Evolutionary conservation across 2,888 invertebrate genomes (phyloP).

Genomic region (Gryllus longicercus): DNA sequence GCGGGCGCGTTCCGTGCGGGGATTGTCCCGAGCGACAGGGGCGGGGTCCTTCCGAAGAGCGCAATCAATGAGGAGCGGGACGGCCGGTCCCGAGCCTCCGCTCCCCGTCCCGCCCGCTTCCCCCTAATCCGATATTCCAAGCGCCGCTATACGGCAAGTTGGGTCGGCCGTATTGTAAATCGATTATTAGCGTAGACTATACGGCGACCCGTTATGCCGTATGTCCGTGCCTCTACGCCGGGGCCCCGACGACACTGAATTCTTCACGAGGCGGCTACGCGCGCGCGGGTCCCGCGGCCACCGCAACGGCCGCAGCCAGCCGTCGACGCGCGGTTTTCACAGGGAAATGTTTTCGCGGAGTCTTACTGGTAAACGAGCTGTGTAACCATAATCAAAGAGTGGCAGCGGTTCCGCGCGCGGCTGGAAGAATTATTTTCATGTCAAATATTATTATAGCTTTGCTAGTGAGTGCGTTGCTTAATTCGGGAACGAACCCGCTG

Average conservation of each 20-base stretch:
- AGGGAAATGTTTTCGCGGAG: background rate
- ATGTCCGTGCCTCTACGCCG: background rate
- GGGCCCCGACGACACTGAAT: too few species aligned
- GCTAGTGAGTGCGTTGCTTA: background rate
- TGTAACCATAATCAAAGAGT: background rate
- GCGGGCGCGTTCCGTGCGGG: too few species aligned
- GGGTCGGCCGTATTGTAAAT: background rate
- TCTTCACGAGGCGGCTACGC: too few species aligned
- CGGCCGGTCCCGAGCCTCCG: background rate
- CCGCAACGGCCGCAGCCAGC: background rate
- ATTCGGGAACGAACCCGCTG: background rate
- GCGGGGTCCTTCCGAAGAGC: background rate
- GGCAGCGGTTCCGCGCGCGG: background rate
- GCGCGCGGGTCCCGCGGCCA: too few species aligned
- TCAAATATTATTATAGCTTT: background rate
- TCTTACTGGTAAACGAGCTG: background rate
- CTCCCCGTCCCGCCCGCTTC: background rate
- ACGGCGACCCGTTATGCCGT: background rate
- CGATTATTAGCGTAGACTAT: background rate
- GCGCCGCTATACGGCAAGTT: background rate
- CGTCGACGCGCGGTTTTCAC: background rate
- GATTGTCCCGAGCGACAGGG: background rate
- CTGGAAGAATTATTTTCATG: background rate
- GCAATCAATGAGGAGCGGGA: background rate
- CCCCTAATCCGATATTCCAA: constrained; percentile 2